Percentiles rank a stretch among this genome's conserved stretches.
These are phyloP conservation scores for Irena cyanogastra DNA, from an alignment of 2,113 vertebrate genomes.

Conservation along the genomic window DNA sequence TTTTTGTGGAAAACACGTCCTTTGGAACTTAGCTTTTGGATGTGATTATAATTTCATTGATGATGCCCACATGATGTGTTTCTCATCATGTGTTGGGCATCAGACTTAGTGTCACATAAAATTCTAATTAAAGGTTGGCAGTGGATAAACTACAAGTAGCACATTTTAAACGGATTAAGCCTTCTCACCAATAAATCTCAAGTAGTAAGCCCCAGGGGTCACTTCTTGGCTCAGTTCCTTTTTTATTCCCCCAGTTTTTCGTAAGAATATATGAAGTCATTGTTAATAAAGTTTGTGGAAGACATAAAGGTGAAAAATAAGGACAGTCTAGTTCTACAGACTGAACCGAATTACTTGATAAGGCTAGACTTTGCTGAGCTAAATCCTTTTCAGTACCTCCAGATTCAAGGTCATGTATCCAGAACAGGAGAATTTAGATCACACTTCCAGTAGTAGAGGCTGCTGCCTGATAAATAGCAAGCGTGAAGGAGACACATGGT, in stretches of 20 bases:
- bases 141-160: not conserved
- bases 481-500: not conserved
- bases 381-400: not conserved
- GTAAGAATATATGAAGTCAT: not conserved
- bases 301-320: not conserved
- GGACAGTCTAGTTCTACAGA: not conserved
- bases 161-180: not conserved
- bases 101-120: not conserved
- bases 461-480: not conserved
- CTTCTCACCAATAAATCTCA: not conserved
- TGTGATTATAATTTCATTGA: not conserved
- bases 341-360: not conserved
- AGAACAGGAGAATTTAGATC: not conserved
- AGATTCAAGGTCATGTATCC: not conserved
- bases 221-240: not conserved
- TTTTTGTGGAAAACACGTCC: not conserved
- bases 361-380: not conserved
- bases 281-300: not conserved
- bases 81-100: not conserved
- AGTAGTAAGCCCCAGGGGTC: not conserved
- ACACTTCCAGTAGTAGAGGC: not conserved
- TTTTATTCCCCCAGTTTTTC: not conserved
- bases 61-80: not conserved
- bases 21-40: not conserved
- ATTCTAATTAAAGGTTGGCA: not conserved